phyloP scores from a whole-genome alignment of 2,113 vertebrate genomes.

The Ondatra zibethicus region DNA sequence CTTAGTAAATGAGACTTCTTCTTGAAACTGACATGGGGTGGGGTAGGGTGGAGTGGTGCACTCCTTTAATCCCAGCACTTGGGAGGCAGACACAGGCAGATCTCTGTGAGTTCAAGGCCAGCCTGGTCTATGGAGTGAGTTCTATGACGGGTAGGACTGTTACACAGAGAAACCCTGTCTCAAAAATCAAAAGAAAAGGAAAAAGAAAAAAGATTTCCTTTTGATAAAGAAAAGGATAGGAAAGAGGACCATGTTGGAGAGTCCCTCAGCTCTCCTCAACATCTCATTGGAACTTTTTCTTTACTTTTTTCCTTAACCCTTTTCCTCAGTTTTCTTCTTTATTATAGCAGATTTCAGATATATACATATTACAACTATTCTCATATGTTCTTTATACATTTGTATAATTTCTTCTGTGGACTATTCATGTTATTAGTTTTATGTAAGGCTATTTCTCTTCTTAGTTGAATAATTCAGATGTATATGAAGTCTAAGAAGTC shows the following conservation, averaged over 20 bases:
- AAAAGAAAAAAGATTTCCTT: neutral
- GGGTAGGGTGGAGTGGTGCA: neutral
- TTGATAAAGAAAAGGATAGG: neutral
- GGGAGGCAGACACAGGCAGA: neutral
- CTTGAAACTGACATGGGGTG: neutral
- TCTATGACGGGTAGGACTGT: no score
- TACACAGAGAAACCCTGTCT: neutral
- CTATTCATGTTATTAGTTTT: slow-evolving; percentile 19
- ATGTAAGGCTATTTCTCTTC: neutral
- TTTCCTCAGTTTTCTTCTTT: neutral
- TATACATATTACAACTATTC: neutral
- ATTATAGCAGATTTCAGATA: slow-evolving; percentile 22
- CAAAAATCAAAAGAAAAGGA: neutral
- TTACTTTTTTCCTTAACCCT: neutral
- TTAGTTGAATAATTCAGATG: neutral
- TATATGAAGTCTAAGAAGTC: slow-evolving; percentile 29
- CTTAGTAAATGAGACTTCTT: neutral
- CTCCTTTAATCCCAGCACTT: neutral
- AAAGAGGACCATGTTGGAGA: neutral
- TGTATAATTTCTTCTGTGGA: slow-evolving; percentile 14
- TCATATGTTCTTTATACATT: neutral
- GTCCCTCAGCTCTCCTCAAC: accelerated
- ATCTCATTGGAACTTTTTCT: neutral
- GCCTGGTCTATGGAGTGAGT: no score
- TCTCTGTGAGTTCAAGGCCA: neutral